Conservation (phyloP, 2,888 invertebrate species). For the Phlogophora meticulosa region DNA sequence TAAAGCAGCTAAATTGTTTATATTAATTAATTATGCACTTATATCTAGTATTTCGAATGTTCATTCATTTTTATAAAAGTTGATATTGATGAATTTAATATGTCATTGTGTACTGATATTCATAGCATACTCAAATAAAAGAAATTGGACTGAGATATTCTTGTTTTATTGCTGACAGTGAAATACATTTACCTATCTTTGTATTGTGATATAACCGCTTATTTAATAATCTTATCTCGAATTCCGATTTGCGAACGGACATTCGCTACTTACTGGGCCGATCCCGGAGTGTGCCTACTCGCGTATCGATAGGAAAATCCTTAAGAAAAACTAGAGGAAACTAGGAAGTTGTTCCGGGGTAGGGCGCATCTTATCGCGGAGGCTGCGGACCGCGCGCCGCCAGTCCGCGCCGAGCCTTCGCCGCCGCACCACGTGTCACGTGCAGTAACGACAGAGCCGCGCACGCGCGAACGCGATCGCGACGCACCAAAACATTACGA, state of each 20-base stretch:
- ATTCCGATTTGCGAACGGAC: constrained; percentile 34
- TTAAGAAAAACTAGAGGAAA: constrained; percentile 47
- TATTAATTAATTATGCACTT: constrained; percentile 30
- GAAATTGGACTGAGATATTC: constrained; percentile 70
- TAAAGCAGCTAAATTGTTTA: constrained; percentile 42
- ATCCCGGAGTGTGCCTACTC: constrained; percentile 6
- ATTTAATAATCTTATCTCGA: constrained; percentile 55
- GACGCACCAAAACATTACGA: constrained; percentile 70
- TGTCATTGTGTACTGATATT: constrained; percentile 64
- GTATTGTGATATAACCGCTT: constrained; percentile 43
- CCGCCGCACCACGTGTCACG: constrained; percentile 69
- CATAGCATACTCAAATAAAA: constrained; percentile 70
- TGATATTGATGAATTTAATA: constrained; percentile 59
- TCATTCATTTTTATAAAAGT: constrained; percentile 52
- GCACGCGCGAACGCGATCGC: constrained; percentile 84
- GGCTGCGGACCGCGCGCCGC: constrained; percentile 65
- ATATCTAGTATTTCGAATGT: constrained; percentile 38
- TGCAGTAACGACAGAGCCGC: constrained; percentile 69
- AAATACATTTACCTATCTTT: constrained; percentile 23
- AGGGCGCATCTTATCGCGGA: constrained; percentile 69
- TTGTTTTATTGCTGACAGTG: constrained; percentile 65
- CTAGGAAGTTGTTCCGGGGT: constrained; percentile 75
- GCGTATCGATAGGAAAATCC: constrained; percentile 21
- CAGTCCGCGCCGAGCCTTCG: constrained; percentile 83
- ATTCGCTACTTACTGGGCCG: constrained; percentile 16